A percentile compares a stretch with the other conserved stretches of the same genome.
These are phyloP conservation scores for Peromyscus eremicus DNA, from an alignment of 2,797 vertebrate genomes.

Conservation along the genomic window DNA sequence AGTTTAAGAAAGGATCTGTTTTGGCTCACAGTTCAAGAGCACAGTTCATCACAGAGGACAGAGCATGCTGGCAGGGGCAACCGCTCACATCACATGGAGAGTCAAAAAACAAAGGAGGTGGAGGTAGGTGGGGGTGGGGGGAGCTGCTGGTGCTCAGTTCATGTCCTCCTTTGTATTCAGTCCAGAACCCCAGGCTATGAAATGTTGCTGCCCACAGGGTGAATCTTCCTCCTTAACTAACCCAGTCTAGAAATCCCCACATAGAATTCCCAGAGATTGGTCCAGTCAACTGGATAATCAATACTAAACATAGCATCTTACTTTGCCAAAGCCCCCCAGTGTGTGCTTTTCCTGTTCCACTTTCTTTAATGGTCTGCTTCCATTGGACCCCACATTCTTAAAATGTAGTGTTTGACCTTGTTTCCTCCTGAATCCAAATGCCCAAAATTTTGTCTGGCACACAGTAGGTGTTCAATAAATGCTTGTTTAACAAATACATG, in stretches of 20 bases:
- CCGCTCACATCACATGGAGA: not conserved
- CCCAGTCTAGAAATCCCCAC: not conserved
- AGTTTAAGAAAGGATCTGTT: not conserved
- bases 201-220: not conserved
- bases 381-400: not conserved
- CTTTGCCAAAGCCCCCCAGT: not conserved
- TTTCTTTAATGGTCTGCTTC: not conserved
- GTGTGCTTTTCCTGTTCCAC: not conserved
- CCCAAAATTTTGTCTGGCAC: not conserved
- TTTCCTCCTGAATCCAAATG: conserved; percentile 23
- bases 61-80: not conserved
- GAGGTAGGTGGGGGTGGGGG: too few relatives aligned
- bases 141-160: too few relatives aligned
- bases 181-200: not conserved
- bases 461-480: not conserved
- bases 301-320: not conserved
- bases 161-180: not conserved
- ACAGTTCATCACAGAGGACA: not conserved
- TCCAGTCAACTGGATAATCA: not conserved
- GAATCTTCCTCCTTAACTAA: not conserved
- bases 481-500: not conserved
- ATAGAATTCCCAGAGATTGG: not conserved
- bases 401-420: not conserved
- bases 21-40: not conserved
- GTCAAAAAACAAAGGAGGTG: not conserved